Base-by-base conservation (phyloP, 1,140 invertebrate genomes). In the Panulirus ornatus region DNA sequence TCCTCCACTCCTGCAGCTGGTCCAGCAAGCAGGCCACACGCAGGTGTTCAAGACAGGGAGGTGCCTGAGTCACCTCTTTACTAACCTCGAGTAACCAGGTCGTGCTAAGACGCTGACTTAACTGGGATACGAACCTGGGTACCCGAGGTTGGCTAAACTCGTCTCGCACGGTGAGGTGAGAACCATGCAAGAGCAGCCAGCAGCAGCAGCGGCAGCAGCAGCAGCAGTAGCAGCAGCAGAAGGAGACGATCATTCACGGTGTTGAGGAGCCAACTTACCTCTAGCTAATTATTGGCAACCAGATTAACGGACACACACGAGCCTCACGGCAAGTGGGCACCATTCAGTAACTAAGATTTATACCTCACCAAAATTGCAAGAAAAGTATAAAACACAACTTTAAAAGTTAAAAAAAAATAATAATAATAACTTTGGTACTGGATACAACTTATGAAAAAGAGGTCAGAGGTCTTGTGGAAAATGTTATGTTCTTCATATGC, bases 261-360 rank as follows among this genome's bases (percentile, higher is more conserved):
- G n/a, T n/a, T n/a, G n/a, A n/a, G n/a, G n/a, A 27, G 42, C 42
- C 14, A 75, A 84, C 82, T 84, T 84, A 84, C 82, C 82, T 84
- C 63, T 71, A 40, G 42, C n/a, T 42, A 84, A 66, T 84, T 84
- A 84, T 40, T 84, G 82, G 58, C 82, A 63, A 84, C n/a, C 82
- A 42, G 66, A 30, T 84, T 84, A 84, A 70, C 38, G 42, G 22
- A 70, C 27, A 71, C 58, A 84, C 36, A 30, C 8, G 66, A n/a
- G 19, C 58, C 34, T 42, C 6, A 42, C 36, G 58, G 66, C 82
- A 34, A 71, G 82, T 66, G 82, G 19, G 36, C 82, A 44, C 71
- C 82, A 70, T 84, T 71, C 44, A 34, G 42, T 34, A 79, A n/a
- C 44, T 79, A 79, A 27, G 44, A 3, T 58, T 58, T 58, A 58